Conservation (phyloP, 2,113 vertebrate genomes). For the Eulemur rufifrons region DNA sequence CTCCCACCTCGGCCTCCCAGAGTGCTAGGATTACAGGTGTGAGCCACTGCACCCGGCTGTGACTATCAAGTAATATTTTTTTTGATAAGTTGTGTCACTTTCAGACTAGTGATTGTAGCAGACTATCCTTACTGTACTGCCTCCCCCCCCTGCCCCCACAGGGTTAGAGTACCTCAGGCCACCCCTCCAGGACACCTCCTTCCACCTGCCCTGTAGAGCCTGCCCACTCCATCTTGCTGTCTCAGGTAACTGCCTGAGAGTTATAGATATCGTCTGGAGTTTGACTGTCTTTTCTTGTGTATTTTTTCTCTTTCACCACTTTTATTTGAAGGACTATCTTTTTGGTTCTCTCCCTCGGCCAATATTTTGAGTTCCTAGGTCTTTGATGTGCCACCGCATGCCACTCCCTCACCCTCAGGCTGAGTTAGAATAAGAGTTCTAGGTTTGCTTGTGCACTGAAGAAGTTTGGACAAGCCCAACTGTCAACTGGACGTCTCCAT, state of each 20-base stretch:
- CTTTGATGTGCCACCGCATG: background rate
- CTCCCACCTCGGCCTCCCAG: no score
- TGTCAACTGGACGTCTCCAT: background rate
- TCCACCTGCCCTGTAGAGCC: background rate
- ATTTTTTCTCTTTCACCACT: no score
- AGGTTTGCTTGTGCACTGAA: background rate
- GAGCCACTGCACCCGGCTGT: no score
- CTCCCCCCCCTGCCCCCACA: background rate
- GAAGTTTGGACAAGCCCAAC: background rate
- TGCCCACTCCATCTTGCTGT: fast-evolving
- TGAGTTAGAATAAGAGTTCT: background rate
- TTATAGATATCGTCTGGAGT: background rate
- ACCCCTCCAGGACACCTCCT: background rate
- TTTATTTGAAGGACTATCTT: background rate
- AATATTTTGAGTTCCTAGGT: background rate
- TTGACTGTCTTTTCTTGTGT: background rate
- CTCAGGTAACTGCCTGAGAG: background rate
- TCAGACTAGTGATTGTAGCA: background rate
- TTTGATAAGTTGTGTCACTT: background rate
- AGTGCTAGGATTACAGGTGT: no score
- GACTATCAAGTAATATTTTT: background rate
- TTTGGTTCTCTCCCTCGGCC: background rate
- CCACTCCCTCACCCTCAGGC: background rate
- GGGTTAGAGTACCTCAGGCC: background rate
- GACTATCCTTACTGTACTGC: background rate